Base-by-base conservation (phyloP, 1,140 invertebrate species). In the Reticulitermes speratus region DNA sequence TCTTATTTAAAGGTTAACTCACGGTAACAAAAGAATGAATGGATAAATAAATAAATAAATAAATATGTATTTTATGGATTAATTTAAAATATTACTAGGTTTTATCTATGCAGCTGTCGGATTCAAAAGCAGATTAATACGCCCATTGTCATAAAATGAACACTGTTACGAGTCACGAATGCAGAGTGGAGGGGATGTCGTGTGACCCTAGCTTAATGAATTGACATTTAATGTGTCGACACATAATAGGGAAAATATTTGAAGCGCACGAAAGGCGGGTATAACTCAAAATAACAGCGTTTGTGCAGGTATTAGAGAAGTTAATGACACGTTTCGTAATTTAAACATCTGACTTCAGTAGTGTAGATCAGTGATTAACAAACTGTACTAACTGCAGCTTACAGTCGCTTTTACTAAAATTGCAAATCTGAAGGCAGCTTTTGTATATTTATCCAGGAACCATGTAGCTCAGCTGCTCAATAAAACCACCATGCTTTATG, bases 201-300 rank as follows among this genome's bases (percentile, higher is more conserved):
- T 75, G 65, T 75, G 65, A n/a, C 21, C 65, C 65, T 30, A 1
- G n/a, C 9, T n/a, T 75, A 75, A 75, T 75, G 65, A 75, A 75
- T 75, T 30, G 65, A 30, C 65, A 75, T 75, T 75, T 75, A 30
- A 75, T 75, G 65, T 75, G 65, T 75, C 30, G n/a, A 75, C 65
- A 75, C 25, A 75, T 75, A 75, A 75, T 30, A 75, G 65, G 65
- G 65, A 75, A 75, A 75, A 30, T 75, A 75, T 75, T 55, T 75
- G 65, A 21, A 75, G 65, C 5, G n/a, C 25, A 30, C 65, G 65
- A 75, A 30, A 16, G 59, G 59, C 3, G n/a, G 65, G n/a, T 25
- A 30, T 75, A 25, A 55, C 16, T 55, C 52, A 55, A 5, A 55
- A 5, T 16, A 55, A 21, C 3, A 55, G 14, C 52, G 52, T 55